phyloP scores from a whole-genome alignment of 2,113 vertebrate species.

The Malurus melanocephalus region DNA sequence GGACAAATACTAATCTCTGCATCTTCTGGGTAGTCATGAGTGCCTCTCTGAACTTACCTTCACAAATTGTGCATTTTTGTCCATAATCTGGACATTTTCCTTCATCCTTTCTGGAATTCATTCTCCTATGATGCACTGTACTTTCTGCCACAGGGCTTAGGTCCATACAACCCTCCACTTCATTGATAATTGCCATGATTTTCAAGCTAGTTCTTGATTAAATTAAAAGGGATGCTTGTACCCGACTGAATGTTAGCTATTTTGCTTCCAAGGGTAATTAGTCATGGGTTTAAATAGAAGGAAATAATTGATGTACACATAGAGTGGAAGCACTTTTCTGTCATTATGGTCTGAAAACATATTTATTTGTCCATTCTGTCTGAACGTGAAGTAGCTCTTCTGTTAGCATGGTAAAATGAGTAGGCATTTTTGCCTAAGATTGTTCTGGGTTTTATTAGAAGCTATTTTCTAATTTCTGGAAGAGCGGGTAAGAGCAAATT shows the following conservation, averaged over 20 bases:
- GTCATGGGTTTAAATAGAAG: slow-evolving; percentile 42
- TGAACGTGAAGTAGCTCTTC: slow-evolving; percentile 30
- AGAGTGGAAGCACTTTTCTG: slow-evolving; percentile 30
- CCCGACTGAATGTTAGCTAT: slow-evolving; percentile 24
- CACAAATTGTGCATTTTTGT: background rate
- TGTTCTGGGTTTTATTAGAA: slow-evolving; percentile 9
- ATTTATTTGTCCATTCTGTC: slow-evolving; percentile 37
- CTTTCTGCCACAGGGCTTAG: background rate
- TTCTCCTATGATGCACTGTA: background rate
- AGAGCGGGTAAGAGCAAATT: background rate
- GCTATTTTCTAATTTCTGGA: slow-evolving; percentile 33
- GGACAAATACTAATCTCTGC: background rate
- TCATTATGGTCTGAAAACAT: slow-evolving; percentile 26
- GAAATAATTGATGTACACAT: slow-evolving; percentile 39
- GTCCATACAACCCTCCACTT: slow-evolving; percentile 7
- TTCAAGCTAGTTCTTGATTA: slow-evolving; percentile 40
- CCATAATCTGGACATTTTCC: background rate
- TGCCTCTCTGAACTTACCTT: background rate
- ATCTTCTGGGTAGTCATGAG: background rate
- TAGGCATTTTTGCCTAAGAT: background rate
- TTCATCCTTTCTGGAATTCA: background rate
- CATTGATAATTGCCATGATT: slow-evolving; percentile 37
- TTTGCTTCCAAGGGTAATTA: slow-evolving; percentile 55
- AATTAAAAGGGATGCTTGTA: slow-evolving; percentile 33
- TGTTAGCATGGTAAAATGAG: background rate